A percentile compares a stretch with the other conserved stretches of the same genome.
phyloP scores from a whole-genome alignment of 2,888 invertebrate species.

The Laspeyria flexula region DNA sequence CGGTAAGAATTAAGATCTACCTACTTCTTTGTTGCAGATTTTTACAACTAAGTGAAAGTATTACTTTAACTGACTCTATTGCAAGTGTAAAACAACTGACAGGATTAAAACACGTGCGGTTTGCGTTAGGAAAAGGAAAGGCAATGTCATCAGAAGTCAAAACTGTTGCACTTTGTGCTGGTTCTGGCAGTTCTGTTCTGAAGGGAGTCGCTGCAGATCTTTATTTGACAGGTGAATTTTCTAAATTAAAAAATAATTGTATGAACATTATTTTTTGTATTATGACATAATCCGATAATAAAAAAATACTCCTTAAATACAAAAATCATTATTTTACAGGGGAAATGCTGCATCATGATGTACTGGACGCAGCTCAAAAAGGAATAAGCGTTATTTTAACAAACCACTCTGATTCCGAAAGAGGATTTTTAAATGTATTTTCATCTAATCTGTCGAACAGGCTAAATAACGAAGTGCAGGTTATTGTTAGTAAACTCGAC shows the following conservation, averaged over 20 bases:
- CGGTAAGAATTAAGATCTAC: too few relatives aligned
- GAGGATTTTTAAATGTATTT: conserved; percentile 92
- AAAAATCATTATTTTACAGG: conserved; percentile 62
- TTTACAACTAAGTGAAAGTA: conserved; percentile 52
- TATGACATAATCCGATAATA: too few relatives aligned
- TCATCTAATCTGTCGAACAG: conserved; percentile 60
- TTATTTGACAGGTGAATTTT: conserved; percentile 89
- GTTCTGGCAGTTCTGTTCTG: conserved; percentile 93
- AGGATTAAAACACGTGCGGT: conserved; percentile 88
- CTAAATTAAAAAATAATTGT: too few relatives aligned
- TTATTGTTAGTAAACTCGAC: conserved; percentile 90
- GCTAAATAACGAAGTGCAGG: conserved; percentile 83
- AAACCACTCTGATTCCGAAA: conserved; percentile 97
- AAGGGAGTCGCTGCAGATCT: conserved; percentile 91
- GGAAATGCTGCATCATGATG: conserved; percentile 98
- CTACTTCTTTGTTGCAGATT: conserved; percentile 63
- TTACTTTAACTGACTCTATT: conserved; percentile 87
- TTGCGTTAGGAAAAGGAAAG: conserved; percentile 87
- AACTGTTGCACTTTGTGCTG: conserved; percentile 94
- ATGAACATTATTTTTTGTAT: too few relatives aligned
- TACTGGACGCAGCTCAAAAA: conserved; percentile 93
- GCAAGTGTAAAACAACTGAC: conserved; percentile 89
- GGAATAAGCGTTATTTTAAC: conserved; percentile 93
- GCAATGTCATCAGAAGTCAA: conserved; percentile 77
- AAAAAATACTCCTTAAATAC: too few relatives aligned